Evolutionary conservation across 2,113 vertebrate species (phyloP).

Genomic region (Rhinogobius similis): DNA sequence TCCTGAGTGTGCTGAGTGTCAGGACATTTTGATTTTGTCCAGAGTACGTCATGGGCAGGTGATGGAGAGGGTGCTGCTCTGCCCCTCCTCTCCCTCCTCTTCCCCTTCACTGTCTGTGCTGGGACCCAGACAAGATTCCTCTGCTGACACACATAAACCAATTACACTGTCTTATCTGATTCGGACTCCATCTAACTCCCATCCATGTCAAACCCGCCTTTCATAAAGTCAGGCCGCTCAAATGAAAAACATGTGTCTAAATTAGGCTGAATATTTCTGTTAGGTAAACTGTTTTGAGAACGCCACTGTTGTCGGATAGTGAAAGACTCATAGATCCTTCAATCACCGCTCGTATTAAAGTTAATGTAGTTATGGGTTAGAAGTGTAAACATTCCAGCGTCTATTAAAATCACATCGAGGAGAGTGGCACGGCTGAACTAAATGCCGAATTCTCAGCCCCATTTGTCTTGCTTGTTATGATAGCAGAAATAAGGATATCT

Average conservation of each 20-base stretch:
- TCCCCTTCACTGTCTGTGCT: constrained; percentile 47
- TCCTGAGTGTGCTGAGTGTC: constrained; percentile 19
- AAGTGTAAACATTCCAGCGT: constrained; percentile 36
- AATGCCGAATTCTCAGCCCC: constrained; percentile 63
- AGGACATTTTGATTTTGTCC: constrained; percentile 34
- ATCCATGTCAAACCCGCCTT: constrained; percentile 70
- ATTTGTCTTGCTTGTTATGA: constrained; percentile 68
- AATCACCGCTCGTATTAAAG: constrained; percentile 30
- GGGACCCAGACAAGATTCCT: constrained; percentile 69
- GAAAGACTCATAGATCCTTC: constrained; percentile 9
- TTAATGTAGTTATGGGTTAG: constrained; percentile 19
- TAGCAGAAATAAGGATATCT: constrained; percentile 58
- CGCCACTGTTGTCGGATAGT: constrained; percentile 36
- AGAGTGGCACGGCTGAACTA: constrained; percentile 18
- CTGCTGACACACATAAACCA: constrained; percentile 76
- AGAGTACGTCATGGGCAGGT: constrained; percentile 59
- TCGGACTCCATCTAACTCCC: constrained; percentile 63
- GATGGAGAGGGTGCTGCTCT: constrained; percentile 62
- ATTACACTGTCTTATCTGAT: constrained; percentile 75
- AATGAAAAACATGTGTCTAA: constrained; percentile 73
- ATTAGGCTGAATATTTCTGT: constrained; percentile 41
- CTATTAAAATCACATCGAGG: constrained; percentile 33
- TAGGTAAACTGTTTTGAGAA: constrained; percentile 45
- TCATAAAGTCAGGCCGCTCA: constrained; percentile 59
- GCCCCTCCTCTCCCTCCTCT: constrained; percentile 23